These are phyloP conservation scores for Hybognathus amarus DNA, from an alignment of 2,797 vertebrate species.

Conservation along the genomic window DNA sequence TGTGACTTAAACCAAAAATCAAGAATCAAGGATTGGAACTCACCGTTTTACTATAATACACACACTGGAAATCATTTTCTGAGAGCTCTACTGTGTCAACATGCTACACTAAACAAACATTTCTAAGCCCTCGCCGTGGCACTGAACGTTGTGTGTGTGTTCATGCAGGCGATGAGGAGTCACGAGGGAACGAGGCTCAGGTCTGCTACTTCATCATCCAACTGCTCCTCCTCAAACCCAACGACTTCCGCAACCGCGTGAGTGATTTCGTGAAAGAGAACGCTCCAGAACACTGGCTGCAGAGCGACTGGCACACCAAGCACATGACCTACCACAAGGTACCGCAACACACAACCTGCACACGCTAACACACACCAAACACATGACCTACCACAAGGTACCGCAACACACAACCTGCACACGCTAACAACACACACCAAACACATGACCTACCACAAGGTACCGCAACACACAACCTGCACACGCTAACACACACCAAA, in stretches of 20 bases:
- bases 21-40: no score
- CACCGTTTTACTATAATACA: not conserved
- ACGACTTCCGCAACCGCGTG: conserved; percentile 97
- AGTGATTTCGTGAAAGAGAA: conserved; percentile 99
- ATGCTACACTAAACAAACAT: not conserved
- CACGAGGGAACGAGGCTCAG: conserved; percentile 98
- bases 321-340: conserved; percentile 99
- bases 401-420: not conserved
- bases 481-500: not conserved
- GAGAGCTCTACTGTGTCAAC: not conserved
- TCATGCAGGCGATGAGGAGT: conserved; percentile 92
- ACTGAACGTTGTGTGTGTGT: not conserved
- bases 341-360: conserved; percentile 76
- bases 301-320: conserved; percentile 99
- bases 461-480: not conserved
- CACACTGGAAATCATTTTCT: not conserved
- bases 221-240: conserved; percentile 94
- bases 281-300: conserved; percentile 97
- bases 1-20: no score
- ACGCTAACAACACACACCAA: not conserved
- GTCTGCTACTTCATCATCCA: conserved; percentile 99
- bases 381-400: not conserved
- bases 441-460: no score
- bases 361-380: conserved; percentile 66
- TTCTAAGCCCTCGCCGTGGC: not conserved